phyloP scores from a whole-genome alignment of 64 coral and sea anemone genomes.

The Stylophora pistillata region DNA sequence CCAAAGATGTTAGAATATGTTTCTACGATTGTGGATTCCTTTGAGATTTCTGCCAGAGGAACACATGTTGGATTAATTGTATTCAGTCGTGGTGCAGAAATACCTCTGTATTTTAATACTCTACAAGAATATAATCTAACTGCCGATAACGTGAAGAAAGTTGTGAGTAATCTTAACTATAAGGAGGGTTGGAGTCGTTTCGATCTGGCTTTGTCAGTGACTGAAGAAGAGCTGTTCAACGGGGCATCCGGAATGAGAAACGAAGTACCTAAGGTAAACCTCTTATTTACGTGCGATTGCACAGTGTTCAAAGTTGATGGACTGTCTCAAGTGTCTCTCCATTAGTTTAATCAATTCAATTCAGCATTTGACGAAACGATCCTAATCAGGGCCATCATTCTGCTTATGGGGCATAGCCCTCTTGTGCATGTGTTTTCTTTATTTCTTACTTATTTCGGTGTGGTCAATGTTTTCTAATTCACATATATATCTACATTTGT shows the following conservation, averaged over 20 bases:
- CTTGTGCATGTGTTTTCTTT: too few species aligned
- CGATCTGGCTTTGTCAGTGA: constrained; percentile 15
- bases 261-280: constrained; percentile 30
- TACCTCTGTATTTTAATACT: constrained; percentile 40
- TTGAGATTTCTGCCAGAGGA: constrained; percentile 30
- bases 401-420: too few species aligned
- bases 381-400: too few species aligned
- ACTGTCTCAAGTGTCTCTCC: too few species aligned
- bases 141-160: constrained; percentile 6
- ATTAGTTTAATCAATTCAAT: too few species aligned
- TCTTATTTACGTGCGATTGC: neutral
- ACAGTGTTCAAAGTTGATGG: neutral
- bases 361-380: too few species aligned
- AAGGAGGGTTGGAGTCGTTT: neutral
- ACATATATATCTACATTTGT: neutral
- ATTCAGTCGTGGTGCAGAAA: constrained; percentile 10
- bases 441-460: too few species aligned
- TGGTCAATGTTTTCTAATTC: neutral
- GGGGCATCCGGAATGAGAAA: constrained; percentile 51
- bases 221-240: constrained; percentile 57
- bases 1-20: constrained; percentile 12
- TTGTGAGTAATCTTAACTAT: constrained; percentile 19
- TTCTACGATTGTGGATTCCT: constrained; percentile 17
- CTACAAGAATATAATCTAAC: neutral
- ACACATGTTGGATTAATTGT: constrained; percentile 55